These are phyloP conservation scores for Acipenser oxyrinchus DNA, from an alignment of 2,797 vertebrate genomes.

Conservation along the genomic window DNA sequence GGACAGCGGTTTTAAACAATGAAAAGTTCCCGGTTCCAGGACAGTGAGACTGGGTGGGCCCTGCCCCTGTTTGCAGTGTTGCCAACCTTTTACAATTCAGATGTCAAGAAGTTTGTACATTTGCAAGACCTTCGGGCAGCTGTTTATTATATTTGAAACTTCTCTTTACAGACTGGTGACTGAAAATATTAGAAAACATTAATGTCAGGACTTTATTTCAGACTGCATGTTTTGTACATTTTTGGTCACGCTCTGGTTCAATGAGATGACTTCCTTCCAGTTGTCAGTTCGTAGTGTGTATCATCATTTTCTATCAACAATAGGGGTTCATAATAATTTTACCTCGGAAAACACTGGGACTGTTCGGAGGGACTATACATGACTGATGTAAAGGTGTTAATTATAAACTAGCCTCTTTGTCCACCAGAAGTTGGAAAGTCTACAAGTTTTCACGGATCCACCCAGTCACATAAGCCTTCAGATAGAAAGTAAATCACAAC, in stretches of 20 bases:
- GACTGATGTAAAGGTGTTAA: conserved; percentile 40
- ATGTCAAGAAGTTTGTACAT: too few species aligned
- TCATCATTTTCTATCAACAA: conserved; percentile 13
- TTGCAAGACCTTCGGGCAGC: too few species aligned
- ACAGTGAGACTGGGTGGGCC: too few species aligned
- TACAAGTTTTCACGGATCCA: not conserved
- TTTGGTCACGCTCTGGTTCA: conserved; percentile 7
- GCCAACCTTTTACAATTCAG: too few species aligned
- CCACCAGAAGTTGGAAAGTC: not conserved
- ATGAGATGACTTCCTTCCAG: conserved; percentile 43
- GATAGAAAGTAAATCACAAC: not conserved
- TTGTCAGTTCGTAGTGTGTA: conserved; percentile 39
- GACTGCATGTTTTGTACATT: too few species aligned
- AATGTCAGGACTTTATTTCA: too few species aligned
- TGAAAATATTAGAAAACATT: too few species aligned
- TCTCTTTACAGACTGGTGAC: too few species aligned
- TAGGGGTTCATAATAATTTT: conserved; percentile 54
- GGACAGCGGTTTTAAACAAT: too few species aligned
- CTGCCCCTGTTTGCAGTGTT: too few species aligned
- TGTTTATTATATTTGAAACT: too few species aligned
- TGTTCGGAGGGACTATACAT: not conserved
- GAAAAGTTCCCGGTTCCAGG: too few species aligned
- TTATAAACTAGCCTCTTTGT: not conserved
- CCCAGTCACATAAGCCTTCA: not conserved
- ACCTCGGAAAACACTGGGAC: conserved; percentile 19